These are phyloP conservation scores for Spodoptera litura DNA, from an alignment of 1,140 invertebrate genomes.

Conservation along the genomic window DNA sequence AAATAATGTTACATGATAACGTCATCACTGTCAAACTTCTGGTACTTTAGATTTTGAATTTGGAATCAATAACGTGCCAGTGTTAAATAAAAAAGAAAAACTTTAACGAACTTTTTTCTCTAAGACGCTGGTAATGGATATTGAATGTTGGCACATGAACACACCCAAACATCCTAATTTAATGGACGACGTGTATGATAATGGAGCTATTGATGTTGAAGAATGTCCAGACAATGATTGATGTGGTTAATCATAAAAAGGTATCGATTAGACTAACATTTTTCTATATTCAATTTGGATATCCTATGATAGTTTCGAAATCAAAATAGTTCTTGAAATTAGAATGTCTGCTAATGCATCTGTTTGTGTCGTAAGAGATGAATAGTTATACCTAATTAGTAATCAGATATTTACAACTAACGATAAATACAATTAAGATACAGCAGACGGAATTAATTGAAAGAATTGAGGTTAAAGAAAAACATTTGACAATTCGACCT, in stretches of 20 bases:
- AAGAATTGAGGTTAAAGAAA: no score
- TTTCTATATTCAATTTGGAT: constrained; percentile 23
- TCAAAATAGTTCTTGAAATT: constrained; percentile 11
- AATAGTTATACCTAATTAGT: neutral
- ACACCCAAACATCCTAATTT: constrained; percentile 35
- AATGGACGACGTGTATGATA: constrained; percentile 22
- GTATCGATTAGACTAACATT: constrained; percentile 28
- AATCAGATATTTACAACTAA: neutral
- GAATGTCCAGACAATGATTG: constrained; percentile 35
- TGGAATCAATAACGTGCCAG: neutral
- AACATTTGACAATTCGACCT: neutral
- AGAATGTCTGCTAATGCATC: constrained; percentile 5
- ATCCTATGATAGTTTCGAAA: neutral
- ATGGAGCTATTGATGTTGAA: constrained; percentile 27
- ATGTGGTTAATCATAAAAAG: constrained; percentile 6
- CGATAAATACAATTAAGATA: neutral
- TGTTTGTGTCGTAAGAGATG: constrained; percentile 4
- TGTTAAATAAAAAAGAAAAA: neutral
- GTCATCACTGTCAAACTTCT: neutral
- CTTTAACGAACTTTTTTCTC: neutral
- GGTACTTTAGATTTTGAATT: constrained; percentile 11
- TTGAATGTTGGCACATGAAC: constrained; percentile 13
- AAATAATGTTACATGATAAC: constrained; percentile 5
- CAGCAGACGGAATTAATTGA: no score
- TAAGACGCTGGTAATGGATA: constrained; percentile 4